These are phyloP conservation scores for Prolemur simus DNA, from an alignment of 2,113 vertebrate species.

Conservation along the genomic window DNA sequence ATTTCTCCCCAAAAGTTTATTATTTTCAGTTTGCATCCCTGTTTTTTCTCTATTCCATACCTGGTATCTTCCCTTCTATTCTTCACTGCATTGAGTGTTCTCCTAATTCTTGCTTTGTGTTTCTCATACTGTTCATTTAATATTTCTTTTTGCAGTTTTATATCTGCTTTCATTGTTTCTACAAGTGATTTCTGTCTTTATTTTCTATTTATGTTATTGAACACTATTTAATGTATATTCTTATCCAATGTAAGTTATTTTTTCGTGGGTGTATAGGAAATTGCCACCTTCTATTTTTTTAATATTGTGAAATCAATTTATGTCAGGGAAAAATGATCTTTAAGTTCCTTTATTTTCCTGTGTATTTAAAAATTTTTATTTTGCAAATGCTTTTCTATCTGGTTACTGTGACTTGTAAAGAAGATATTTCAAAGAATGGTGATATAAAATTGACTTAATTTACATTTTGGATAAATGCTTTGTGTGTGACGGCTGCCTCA, in stretches of 20 bases:
- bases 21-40: not conserved
- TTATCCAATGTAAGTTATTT: not conserved
- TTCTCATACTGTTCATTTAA: not conserved
- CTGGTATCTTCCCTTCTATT: not conserved
- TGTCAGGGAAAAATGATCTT: not conserved
- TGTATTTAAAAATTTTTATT: not conserved
- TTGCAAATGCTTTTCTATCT: constrained; percentile 22
- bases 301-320: constrained; percentile 24
- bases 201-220: constrained; percentile 3
- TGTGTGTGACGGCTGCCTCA: not conserved
- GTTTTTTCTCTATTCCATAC: not conserved
- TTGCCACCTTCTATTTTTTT: not conserved
- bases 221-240: not conserved
- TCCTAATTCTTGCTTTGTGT: not conserved
- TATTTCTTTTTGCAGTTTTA: not conserved
- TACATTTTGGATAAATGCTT: constrained; percentile 27
- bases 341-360: constrained; percentile 4
- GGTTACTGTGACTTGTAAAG: not conserved
- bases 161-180: not conserved
- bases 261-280: not conserved
- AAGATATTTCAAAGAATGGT: constrained; percentile 35
- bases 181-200: not conserved
- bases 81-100: not conserved
- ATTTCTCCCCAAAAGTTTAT: not conserved
- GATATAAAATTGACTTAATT: constrained; percentile 30